A percentile compares a stretch with the other conserved stretches of the same genome.
Conservation (phyloP, 2,888 invertebrate genomes). For the Acleris emargana region DNA sequence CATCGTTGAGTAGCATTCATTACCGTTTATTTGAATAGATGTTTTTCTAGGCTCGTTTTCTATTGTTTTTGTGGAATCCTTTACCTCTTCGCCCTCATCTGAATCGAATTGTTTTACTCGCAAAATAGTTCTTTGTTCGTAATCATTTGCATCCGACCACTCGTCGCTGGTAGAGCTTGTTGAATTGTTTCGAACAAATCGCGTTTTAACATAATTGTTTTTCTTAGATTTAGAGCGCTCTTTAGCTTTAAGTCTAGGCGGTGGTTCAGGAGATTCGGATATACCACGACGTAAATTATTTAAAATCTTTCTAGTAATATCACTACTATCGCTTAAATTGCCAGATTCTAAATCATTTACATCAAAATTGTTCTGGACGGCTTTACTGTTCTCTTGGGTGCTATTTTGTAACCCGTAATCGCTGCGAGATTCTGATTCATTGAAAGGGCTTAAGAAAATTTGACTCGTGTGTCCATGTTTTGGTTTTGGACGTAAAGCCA, state of each 20-base stretch:
- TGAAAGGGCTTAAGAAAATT: slow-evolving; percentile 81
- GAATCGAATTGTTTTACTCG: slow-evolving; percentile 78
- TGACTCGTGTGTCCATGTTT: slow-evolving; percentile 85
- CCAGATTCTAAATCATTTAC: slow-evolving; percentile 62
- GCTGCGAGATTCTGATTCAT: slow-evolving; percentile 56
- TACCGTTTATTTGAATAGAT: slow-evolving; percentile 89
- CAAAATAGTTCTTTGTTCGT: slow-evolving; percentile 74
- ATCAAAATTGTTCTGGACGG: slow-evolving; percentile 40
- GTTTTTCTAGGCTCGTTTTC: slow-evolving; percentile 83
- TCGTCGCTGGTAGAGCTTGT: slow-evolving; percentile 80
- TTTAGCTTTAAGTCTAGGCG: slow-evolving; percentile 70
- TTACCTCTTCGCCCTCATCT: slow-evolving; percentile 69
- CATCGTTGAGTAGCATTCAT: slow-evolving; percentile 90
- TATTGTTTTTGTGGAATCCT: slow-evolving; percentile 52
- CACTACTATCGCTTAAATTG: slow-evolving; percentile 74
- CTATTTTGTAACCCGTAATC: slow-evolving; percentile 39
- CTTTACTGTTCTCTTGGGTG: slow-evolving; percentile 27
- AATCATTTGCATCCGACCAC: slow-evolving; percentile 77
- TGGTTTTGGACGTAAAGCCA: slow-evolving; percentile 89
- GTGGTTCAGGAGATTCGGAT: slow-evolving; percentile 77
- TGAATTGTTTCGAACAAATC: slow-evolving; percentile 76
- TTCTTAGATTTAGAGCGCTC: slow-evolving; percentile 71
- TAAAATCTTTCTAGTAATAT: slow-evolving; percentile 71
- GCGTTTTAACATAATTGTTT: slow-evolving; percentile 79
- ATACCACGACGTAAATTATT: slow-evolving; percentile 70